Evolutionary conservation across 2,113 vertebrate species (phyloP), one percentile per base, ranked within the genome.

Genomic region (Microcebus jonahi): DNA sequence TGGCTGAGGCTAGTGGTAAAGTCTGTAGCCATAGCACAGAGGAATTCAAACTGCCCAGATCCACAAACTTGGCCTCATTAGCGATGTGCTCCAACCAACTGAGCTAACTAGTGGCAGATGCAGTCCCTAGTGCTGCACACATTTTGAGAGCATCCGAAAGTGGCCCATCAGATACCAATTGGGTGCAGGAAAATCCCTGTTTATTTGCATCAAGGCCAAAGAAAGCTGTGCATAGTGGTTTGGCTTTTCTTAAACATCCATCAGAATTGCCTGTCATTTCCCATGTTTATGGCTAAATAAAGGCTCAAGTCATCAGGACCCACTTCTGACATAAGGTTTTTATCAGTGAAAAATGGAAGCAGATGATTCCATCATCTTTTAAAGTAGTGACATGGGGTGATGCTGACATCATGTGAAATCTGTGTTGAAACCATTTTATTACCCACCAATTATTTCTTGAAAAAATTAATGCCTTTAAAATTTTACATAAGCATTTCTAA

Each of bases 281-380:
- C 93, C 91, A 91, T 91, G 97, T 96, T 97, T 96, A 92, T 80
- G 85, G 93, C 88, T 94, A 96, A 94, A 94, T 67, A 86, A 57
- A 95, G 90, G 95, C 96, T 95, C 86, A 91, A 84, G 65, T 89
- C 90, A 90, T 95, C 89, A 96, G 83, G 82, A 83, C 42, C 71
- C 82, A 81, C 75, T 97, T 92, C 53, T 79, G 89, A 97, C 97
- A 97, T 97, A 90, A 97, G 97, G 97, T 97, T 98, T 97, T 96
- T 90, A 97, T 97, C 97, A 97, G 93, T 25, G 75, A 83, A 83
- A 95, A 97, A 97, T 97, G 73, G 87, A 97, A 97, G 97, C 97
- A 98, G 97, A 97, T 97, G 97, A 96, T 81, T 73, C 57, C 48
- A 3, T 91, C 93, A 88, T 96, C 68, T 93, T 94, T 89, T 84